These are phyloP conservation scores for Microtus oregoni DNA, from an alignment of 2,113 vertebrate genomes.

Conservation along the genomic window DNA sequence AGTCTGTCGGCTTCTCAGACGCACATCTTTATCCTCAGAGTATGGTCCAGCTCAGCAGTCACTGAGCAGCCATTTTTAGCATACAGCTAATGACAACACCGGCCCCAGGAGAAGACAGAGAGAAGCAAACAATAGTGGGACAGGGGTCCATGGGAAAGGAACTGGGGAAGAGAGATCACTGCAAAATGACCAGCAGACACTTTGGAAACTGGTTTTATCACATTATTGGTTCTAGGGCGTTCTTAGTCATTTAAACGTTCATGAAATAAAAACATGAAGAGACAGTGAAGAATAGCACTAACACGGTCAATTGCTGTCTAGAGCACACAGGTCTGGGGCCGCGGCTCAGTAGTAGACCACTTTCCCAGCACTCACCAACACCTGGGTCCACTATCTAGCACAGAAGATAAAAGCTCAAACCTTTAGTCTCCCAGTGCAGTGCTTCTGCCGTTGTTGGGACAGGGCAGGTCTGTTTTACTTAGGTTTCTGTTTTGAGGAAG, in stretches of 20 bases:
- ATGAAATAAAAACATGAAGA: constrained; percentile 32
- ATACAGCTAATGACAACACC: background rate
- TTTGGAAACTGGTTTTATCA: constrained; percentile 10
- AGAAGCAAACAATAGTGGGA: background rate
- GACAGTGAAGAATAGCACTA: constrained; percentile 7
- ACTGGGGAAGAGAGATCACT: background rate
- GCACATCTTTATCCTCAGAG: background rate
- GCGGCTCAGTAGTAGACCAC: too few species aligned
- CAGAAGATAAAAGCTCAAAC: background rate
- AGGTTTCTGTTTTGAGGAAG: background rate
- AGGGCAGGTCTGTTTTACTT: background rate
- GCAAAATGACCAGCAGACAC: background rate
- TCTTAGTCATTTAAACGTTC: background rate
- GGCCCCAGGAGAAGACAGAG: background rate
- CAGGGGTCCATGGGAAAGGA: background rate
- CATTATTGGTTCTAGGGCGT: background rate
- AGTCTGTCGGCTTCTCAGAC: background rate
- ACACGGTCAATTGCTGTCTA: background rate
- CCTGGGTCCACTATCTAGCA: background rate
- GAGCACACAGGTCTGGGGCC: too few species aligned
- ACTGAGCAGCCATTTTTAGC: background rate
- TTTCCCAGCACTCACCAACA: background rate
- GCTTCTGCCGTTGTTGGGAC: background rate
- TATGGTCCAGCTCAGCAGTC: background rate
- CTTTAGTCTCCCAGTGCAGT: background rate